These are phyloP conservation scores for Myocastor coypus DNA, from an alignment of 2,113 vertebrate genomes.

Conservation along the genomic window DNA sequence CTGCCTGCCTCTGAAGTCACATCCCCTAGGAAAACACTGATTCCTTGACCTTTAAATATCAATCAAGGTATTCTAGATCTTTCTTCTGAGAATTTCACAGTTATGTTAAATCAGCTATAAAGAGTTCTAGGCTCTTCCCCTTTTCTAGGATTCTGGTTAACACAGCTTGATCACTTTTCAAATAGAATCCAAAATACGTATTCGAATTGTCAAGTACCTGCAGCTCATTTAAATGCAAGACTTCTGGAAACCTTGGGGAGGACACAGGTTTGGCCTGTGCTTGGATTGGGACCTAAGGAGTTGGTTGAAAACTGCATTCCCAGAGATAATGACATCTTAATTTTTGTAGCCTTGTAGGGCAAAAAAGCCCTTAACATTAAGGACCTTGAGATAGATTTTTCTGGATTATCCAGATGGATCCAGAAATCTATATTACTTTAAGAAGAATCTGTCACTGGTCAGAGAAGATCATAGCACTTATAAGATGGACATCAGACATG, in stretches of 20 bases:
- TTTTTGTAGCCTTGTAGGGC: background rate
- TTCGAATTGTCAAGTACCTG: background rate
- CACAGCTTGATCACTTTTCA: background rate
- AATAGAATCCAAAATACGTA: background rate
- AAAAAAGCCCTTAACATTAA: background rate
- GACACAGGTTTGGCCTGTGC: background rate
- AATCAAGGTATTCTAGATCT: background rate
- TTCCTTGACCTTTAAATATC: background rate
- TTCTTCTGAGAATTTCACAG: background rate
- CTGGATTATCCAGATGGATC: background rate
- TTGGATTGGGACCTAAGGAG: background rate
- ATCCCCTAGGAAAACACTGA: background rate
- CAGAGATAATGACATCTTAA: background rate
- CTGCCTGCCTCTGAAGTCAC: no score
- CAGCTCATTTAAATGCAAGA: background rate
- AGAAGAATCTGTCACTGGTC: background rate
- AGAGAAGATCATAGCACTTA: background rate
- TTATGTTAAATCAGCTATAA: background rate
- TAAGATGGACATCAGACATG: background rate
- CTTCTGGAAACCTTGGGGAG: background rate
- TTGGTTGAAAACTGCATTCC: background rate
- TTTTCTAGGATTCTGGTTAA: background rate
- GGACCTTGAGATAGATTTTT: background rate
- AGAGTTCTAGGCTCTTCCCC: background rate
- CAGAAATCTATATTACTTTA: background rate